Percentiles rank a stretch among this genome's conserved stretches.
Conservation (phyloP, 2,113 vertebrate genomes). For the Aplodontia rufa region DNA sequence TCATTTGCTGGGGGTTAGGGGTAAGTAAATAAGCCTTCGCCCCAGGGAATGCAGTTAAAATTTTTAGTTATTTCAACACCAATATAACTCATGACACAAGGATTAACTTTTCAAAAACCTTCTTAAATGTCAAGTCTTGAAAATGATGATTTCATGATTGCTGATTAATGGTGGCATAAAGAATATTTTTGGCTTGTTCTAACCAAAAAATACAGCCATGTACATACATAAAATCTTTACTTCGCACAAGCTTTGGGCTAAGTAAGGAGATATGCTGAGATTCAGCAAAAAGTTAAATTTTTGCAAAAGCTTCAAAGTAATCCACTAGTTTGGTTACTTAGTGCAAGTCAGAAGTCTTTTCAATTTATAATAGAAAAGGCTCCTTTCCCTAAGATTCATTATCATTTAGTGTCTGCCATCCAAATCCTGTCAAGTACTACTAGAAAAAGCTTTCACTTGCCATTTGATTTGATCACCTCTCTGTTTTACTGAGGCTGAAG, state of each 20-base stretch:
- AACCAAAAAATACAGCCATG: neutral
- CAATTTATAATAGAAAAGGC: neutral
- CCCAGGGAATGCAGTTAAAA: neutral
- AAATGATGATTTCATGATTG: neutral
- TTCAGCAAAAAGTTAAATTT: conserved; percentile 2
- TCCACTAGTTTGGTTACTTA: neutral
- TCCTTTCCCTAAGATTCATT: conserved; percentile 16
- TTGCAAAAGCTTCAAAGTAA: conserved; percentile 16
- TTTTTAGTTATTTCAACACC: neutral
- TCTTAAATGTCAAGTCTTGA: neutral
- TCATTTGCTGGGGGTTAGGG: neutral
- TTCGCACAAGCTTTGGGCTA: neutral
- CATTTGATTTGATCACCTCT: conserved; percentile 28
- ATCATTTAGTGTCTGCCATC: neutral
- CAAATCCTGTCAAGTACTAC: neutral
- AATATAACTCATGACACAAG: neutral
- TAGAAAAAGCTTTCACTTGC: conserved; percentile 41
- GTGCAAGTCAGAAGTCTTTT: neutral
- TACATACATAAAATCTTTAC: neutral
- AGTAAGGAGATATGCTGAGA: neutral
- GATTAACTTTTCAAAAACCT: neutral
- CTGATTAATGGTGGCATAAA: neutral
- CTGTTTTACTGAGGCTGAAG: conserved; percentile 13
- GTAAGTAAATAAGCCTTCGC: neutral
- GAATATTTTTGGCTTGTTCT: neutral